Base-by-base conservation (phyloP, 1,140 invertebrate species). In the Drosophila novamexicana region DNA sequence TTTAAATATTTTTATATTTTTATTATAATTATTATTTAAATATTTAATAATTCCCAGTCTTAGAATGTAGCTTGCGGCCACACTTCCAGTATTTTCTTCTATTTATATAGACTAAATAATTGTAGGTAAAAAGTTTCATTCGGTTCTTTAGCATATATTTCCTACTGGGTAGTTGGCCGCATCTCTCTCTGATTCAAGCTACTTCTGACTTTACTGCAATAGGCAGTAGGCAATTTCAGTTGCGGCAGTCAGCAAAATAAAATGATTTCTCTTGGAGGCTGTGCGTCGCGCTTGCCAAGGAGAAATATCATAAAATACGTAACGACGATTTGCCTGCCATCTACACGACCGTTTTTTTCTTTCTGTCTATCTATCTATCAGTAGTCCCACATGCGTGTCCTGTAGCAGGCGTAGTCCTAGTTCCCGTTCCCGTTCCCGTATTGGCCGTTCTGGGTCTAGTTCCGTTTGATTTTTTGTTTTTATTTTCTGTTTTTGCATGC, bases 181-280 rank as follows among this genome's bases (percentile, higher is more conserved):
- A n/a, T 40, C 64, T 39, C 14, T 29, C 12, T 8, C 34, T 16
- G 7, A 14, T 47, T 61, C 22, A 29, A 29, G 22, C 29, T 29
- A 36, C 56, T 75, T 47, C 65, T 14, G 18, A 6, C 7, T 53
- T 47, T 58, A 44, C 18, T 58, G 22, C 62, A 62, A 61, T 75
- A 63, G 61, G 64, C 74, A 81, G 74, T 81, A 81, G 79, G 83
- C 83, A 86, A 88, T 86, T 86, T 72, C 66, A 74, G 83, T 88
- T 77, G 83, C 83, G 83, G 80, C 84, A 83, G 83, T 86, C 83
- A 86, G 83, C 83, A 86, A 71, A 86, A 86, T 86, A 74, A 88
- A 86, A 86, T 86, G 65, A 86, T 88, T 88, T 79, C 77, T 83
- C 66, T 74, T 39, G 52, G 44, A 61, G 42, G 72, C 59, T 47